Conservation (phyloP, 2,113 vertebrate genomes). For the Recurvirostra avosetta region DNA sequence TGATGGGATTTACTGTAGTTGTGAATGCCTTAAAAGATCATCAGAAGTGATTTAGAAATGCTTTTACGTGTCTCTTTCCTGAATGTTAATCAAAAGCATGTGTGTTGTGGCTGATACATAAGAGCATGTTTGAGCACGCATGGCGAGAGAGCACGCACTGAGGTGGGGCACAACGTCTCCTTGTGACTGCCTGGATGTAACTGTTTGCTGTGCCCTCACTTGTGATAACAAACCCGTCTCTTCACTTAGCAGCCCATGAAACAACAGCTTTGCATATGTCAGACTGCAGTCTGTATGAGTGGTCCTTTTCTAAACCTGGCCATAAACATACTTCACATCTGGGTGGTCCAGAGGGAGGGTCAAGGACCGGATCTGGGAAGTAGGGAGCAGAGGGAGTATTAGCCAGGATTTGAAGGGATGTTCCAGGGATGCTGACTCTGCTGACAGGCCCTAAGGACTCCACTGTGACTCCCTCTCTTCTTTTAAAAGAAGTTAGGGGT, state of each 20-base stretch:
- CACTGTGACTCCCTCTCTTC: neutral
- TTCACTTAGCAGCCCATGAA: neutral
- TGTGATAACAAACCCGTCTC: neutral
- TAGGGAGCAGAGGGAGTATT: neutral
- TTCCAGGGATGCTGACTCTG: neutral
- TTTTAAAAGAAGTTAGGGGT: neutral
- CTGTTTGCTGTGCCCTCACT: neutral
- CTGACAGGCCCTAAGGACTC: neutral
- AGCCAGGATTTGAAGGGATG: neutral
- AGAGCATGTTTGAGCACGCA: neutral
- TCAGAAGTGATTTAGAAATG: slow-evolving; percentile 24
- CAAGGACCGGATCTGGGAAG: neutral
- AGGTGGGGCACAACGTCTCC: neutral
- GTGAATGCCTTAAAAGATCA: neutral
- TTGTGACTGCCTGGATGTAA: neutral
- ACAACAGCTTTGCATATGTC: neutral
- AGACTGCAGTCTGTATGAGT: neutral
- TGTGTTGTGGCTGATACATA: neutral
- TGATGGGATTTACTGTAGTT: neutral
- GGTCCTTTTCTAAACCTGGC: neutral
- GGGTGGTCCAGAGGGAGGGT: neutral
- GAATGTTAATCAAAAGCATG: neutral
- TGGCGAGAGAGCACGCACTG: neutral
- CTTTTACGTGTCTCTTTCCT: neutral
- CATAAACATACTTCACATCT: neutral